Base-by-base conservation (phyloP, 2,113 vertebrate species). In the Cariama cristata region DNA sequence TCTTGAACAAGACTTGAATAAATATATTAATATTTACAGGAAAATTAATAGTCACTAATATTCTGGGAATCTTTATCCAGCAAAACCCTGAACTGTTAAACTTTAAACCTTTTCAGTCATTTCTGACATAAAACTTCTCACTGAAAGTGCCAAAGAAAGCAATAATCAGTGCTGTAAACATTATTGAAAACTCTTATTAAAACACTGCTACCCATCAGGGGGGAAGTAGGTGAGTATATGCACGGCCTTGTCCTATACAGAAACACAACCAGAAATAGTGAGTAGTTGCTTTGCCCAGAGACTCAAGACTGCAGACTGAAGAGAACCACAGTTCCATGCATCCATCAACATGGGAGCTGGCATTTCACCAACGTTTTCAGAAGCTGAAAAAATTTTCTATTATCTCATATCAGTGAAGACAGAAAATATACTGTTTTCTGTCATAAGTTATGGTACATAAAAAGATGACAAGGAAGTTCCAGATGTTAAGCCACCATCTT, bases 201-300 rank as follows among this genome's bases (percentile, higher is more conserved):
- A 64, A 32, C 12, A 24, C 3, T 5, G 15, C 30, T 53, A 4
- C 47, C 22, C 6, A 5, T 45, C 45, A 17, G 49, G 17, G 7
- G 13, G 22, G 4, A 6, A 26, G 21, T 8, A 16, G 13, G 7
- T 4, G 8, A 15, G 22, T 14, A 49, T 22, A 2, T 1, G 15
- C 18, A 4, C 3, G 5, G n/a, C n/a, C 64, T 40, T 12, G 26
- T 53, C 45, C 66, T n/a, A 2, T 3, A 47, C 21, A 22, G 26
- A 55, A 66, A 67, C 38, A 8, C 24, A 53, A 26, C 23, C 53
- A 26, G 15, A 49, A 60, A 18, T 11, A 15, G 15, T 0, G 7
- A 35, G 28, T 9, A 56, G 12, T 11, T 49, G n/a, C 22, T 33
- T 68, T 12, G 42, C 47, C 30, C 32, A 21, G 22, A 67, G 28